phyloP scores from a whole-genome alignment of 2,113 vertebrate species.

The Psettodes erumei region DNA sequence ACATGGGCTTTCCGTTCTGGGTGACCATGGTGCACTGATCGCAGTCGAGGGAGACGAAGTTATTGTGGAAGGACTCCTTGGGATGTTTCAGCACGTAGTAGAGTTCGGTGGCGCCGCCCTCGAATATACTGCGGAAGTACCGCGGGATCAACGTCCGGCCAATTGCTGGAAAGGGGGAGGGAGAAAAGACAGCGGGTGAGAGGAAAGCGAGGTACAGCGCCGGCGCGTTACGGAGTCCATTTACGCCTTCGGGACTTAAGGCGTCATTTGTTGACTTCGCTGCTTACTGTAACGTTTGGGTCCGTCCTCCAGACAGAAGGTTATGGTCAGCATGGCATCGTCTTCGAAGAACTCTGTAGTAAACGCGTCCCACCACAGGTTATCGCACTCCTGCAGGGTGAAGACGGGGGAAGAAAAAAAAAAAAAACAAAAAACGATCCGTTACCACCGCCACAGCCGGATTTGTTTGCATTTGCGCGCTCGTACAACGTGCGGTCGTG shows the following conservation, averaged over 20 bases:
- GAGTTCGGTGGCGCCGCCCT: conserved; percentile 96
- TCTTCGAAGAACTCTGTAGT: conserved; percentile 99
- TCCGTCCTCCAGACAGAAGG: conserved; percentile 99
- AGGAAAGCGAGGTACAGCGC: neutral
- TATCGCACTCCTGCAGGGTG: conserved; percentile 93
- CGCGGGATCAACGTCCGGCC: conserved; percentile 98
- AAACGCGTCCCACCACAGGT: conserved; percentile 99
- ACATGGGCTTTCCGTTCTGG: conserved; percentile 98
- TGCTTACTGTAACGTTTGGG: conserved; percentile 99
- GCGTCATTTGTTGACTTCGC: neutral
- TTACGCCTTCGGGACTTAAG: neutral
- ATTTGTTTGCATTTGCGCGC: neutral
- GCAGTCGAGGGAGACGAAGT: conserved; percentile 96
- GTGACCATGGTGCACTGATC: conserved; percentile 99
- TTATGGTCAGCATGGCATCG: conserved; percentile 97
- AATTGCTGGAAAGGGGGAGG: conserved; percentile 86
- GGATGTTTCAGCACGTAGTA: conserved; percentile 98
- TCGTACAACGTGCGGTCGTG: neutral
- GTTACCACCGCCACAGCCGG: neutral
- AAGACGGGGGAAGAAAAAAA: too few species aligned
- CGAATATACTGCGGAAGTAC: conserved; percentile 99
- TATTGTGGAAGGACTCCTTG: conserved; percentile 99
- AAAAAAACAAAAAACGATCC: neutral
- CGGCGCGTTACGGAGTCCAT: neutral
- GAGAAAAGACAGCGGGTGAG: conserved; percentile 1